A percentile compares a stretch with the other conserved stretches of the same genome.
phyloP scores from a whole-genome alignment of 1,140 invertebrate genomes.

The Lerema accius region DNA sequence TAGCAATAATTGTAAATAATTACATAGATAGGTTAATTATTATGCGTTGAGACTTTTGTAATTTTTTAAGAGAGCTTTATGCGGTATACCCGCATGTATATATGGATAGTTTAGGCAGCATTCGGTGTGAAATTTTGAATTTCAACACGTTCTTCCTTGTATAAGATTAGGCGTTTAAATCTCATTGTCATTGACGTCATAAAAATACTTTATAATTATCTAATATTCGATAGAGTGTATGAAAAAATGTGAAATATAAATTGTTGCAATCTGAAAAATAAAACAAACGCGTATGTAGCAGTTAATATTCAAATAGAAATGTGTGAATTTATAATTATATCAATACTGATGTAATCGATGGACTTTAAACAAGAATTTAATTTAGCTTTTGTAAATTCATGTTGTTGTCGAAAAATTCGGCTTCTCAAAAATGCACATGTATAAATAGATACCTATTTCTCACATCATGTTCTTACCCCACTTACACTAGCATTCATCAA shows the following conservation, averaged over 20 bases:
- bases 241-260: background rate
- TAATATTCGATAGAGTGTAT: background rate
- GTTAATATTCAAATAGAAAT: too few species aligned
- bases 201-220: background rate
- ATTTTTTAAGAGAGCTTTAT: constrained; percentile 82
- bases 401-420: too few species aligned
- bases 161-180: constrained; percentile 33
- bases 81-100: constrained; percentile 71
- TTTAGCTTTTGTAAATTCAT: too few species aligned
- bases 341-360: too few species aligned
- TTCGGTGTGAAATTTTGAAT: constrained; percentile 74
- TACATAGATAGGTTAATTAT: constrained; percentile 81
- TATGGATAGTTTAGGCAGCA: constrained; percentile 60
- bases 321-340: too few species aligned
- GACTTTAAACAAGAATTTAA: too few species aligned
- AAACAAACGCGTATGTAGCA: background rate
- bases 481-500: background rate
- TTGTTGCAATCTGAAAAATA: background rate
- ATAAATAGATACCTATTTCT: too few species aligned
- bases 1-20: constrained; percentile 81
- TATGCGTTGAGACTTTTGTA: constrained; percentile 76
- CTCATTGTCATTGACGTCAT: constrained; percentile 14
- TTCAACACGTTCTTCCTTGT: constrained; percentile 61
- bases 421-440: too few species aligned
- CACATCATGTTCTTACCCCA: too few species aligned